Conservation (phyloP, 2,113 vertebrate species). For the Paedocypris sp. region DNA sequence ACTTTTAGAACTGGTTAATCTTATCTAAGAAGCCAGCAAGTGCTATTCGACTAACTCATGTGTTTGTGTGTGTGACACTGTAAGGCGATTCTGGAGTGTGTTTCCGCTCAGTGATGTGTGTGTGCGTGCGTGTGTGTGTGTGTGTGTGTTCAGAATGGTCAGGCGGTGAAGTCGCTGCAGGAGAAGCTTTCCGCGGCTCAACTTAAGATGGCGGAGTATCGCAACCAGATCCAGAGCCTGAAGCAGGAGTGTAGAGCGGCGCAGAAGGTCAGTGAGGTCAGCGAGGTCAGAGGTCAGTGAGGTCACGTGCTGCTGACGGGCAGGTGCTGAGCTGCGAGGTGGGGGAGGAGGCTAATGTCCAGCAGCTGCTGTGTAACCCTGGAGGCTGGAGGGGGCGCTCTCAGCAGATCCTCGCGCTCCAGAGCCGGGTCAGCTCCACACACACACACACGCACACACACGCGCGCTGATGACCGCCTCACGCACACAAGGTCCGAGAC, state of each 20-base stretch:
- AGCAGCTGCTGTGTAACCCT: constrained; percentile 61
- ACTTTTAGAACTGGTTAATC: too few relatives aligned
- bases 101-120: too few relatives aligned
- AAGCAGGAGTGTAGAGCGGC: constrained; percentile 79
- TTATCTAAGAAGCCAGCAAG: too few relatives aligned
- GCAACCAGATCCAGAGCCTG: constrained; percentile 77
- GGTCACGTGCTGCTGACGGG: neutral
- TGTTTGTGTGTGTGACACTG: too few relatives aligned
- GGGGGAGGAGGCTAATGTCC: constrained; percentile 78
- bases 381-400: constrained; percentile 80
- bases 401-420: constrained; percentile 83
- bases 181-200: constrained; percentile 73
- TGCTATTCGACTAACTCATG: too few relatives aligned
- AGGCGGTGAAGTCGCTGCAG: constrained; percentile 69
- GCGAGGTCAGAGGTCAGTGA: neutral
- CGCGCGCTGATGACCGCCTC: neutral
- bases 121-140: too few relatives aligned
- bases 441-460: neutral
- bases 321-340: constrained; percentile 79
- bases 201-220: constrained; percentile 73
- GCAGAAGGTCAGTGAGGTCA: constrained; percentile 70
- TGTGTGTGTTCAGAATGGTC: constrained; percentile 52
- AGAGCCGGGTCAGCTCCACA: constrained; percentile 68
- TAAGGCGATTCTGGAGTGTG: too few relatives aligned
- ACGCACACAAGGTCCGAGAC: constrained; percentile 67